Percentiles rank a stretch among this genome's conserved stretches.
These are phyloP conservation scores for Tragulus kanchil DNA, from an alignment of 2,113 vertebrate species.

Conservation along the genomic window DNA sequence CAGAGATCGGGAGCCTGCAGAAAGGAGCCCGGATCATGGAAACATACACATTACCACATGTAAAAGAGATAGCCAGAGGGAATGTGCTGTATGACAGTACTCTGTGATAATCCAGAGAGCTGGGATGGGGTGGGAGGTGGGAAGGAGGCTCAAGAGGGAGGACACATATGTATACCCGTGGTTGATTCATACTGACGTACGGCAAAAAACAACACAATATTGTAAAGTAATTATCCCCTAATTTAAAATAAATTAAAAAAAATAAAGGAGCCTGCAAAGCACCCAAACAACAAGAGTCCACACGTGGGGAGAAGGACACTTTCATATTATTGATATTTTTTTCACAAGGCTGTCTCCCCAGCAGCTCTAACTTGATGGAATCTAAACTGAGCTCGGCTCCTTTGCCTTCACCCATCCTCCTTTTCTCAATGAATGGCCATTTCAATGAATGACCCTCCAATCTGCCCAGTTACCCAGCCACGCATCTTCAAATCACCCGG, in stretches of 20 bases:
- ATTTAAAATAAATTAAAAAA: background rate
- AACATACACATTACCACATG: background rate
- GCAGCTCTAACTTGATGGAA: background rate
- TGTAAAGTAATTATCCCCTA: background rate
- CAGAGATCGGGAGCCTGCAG: background rate
- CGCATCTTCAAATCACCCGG: background rate
- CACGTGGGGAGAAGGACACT: background rate
- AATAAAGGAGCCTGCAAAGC: background rate
- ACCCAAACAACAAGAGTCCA: background rate
- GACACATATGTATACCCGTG: background rate
- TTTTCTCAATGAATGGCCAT: background rate
- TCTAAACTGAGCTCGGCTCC: background rate
- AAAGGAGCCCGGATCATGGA: background rate
- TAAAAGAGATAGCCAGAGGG: background rate
- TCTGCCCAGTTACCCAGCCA: background rate
- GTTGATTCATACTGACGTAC: background rate
- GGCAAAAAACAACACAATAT: background rate
- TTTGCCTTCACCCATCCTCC: background rate
- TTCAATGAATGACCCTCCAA: rapidly evolving
- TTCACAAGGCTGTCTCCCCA: background rate
- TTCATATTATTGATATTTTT: background rate
- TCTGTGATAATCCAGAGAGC: background rate
- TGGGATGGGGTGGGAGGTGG: background rate
- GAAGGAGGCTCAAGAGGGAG: background rate
- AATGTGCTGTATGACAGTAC: background rate